phyloP scores from a whole-genome alignment of 64 coral and sea anemone species.

The Montipora cactus region DNA sequence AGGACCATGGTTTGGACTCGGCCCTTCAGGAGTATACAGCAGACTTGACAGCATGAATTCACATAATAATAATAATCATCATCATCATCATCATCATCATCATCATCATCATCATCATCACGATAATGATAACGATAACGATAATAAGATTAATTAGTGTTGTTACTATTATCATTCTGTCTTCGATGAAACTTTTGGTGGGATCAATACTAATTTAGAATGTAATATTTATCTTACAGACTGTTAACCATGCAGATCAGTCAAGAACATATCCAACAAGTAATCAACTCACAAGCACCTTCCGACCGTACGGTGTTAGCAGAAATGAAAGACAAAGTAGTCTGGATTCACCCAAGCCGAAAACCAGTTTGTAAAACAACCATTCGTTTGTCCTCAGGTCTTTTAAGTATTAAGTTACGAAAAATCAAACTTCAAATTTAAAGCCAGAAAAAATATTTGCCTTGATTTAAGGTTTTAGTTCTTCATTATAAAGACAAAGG shows the following conservation, averaged over 20 bases:
- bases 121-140: not conserved
- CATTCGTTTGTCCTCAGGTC: no score
- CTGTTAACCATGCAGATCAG: not conserved
- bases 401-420: no score
- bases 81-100: not conserved
- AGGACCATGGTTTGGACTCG: no score
- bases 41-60: no score
- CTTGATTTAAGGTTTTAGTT: not conserved
- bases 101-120: not conserved
- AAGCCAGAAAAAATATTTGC: no score
- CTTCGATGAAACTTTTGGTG: no score
- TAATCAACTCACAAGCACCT: constrained; percentile 1
- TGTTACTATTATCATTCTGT: no score
- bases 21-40: no score
- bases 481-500: not conserved
- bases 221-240: not conserved
- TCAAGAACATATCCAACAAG: not conserved
- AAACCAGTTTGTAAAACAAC: no score
- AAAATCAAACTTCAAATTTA: not conserved
- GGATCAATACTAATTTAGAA: not conserved
- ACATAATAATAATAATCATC: no score
- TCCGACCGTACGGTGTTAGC: not conserved
- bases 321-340: not conserved
- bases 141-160: not conserved
- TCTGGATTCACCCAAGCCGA: not conserved